Conservation (phyloP, 2,888 invertebrate species). For the Catonia carolina region DNA sequence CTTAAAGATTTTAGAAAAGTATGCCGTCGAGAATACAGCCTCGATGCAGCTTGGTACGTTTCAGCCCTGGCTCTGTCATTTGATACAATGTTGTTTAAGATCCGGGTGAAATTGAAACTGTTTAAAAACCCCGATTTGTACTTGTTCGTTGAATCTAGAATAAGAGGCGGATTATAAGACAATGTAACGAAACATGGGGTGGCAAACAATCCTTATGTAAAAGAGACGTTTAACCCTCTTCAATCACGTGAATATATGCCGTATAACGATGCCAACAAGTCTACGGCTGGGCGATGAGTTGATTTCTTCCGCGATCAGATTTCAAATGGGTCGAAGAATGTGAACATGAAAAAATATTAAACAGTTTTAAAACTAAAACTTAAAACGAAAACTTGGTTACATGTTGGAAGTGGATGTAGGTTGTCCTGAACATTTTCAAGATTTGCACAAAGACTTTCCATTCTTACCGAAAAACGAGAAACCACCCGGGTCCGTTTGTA, state of each 20-base stretch:
- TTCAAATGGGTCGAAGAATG: too few species aligned
- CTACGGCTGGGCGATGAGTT: constrained; percentile 31
- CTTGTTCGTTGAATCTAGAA: constrained; percentile 33
- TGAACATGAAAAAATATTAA: too few species aligned
- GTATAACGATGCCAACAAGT: constrained; percentile 29
- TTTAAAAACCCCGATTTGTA: constrained; percentile 33
- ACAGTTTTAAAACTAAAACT: too few species aligned
- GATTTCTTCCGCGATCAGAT: constrained; percentile 34
- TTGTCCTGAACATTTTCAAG: constrained; percentile 9
- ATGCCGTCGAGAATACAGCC: constrained; percentile 33
- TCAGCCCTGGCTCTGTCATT: constrained; percentile 38
- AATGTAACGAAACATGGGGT: constrained; percentile 31
- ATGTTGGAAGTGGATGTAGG: too few species aligned
- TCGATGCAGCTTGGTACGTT: constrained; percentile 39
- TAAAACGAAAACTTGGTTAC: too few species aligned
- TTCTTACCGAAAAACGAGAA: constrained; percentile 7
- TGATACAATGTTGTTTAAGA: constrained; percentile 40
- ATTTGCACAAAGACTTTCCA: constrained; percentile 14
- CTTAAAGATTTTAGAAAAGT: constrained; percentile 38
- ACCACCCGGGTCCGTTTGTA: too few species aligned
- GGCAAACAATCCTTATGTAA: constrained; percentile 37
- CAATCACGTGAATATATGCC: constrained; percentile 15
- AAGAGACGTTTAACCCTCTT: not conserved
- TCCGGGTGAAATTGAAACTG: constrained; percentile 37
- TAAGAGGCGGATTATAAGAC: constrained; percentile 32